Conservation (phyloP, 2,113 vertebrate genomes). For the Atractosteus spatula region DNA sequence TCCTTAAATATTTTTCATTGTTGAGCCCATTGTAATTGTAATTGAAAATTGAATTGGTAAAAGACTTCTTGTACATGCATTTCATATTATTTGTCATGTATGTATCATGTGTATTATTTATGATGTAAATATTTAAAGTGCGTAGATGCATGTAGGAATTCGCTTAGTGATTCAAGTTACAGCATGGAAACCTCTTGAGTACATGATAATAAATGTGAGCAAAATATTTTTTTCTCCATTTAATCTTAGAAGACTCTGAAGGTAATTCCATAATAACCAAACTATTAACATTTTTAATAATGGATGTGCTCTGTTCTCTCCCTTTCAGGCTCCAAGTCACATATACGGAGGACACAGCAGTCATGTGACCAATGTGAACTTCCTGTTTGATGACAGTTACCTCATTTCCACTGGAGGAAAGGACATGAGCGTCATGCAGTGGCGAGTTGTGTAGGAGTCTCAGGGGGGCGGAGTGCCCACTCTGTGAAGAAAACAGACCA, state of each 20-base stretch:
- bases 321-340: slow-evolving; percentile 84
- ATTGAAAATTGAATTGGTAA: too few relatives aligned
- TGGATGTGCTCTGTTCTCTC: slow-evolving; percentile 16
- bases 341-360: slow-evolving; percentile 91
- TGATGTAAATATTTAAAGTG: too few relatives aligned
- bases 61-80: too few relatives aligned
- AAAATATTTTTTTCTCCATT: too few relatives aligned
- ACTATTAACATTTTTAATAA: neutral
- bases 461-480: neutral
- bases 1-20: too few relatives aligned
- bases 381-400: slow-evolving; percentile 86
- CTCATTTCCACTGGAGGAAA: slow-evolving; percentile 96
- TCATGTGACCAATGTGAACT: slow-evolving; percentile 94
- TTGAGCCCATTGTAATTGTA: too few relatives aligned
- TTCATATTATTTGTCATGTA: too few relatives aligned
- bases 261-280: neutral
- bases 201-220: too few relatives aligned
- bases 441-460: slow-evolving; percentile 80
- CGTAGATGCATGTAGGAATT: too few relatives aligned
- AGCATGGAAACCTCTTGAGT: too few relatives aligned
- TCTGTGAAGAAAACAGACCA: neutral
- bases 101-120: too few relatives aligned
- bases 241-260: neutral
- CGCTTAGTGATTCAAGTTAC: too few relatives aligned
- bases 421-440: slow-evolving; percentile 97